Base-by-base conservation (phyloP, 2,888 invertebrate species). In the Drosophila neotestacea region DNA sequence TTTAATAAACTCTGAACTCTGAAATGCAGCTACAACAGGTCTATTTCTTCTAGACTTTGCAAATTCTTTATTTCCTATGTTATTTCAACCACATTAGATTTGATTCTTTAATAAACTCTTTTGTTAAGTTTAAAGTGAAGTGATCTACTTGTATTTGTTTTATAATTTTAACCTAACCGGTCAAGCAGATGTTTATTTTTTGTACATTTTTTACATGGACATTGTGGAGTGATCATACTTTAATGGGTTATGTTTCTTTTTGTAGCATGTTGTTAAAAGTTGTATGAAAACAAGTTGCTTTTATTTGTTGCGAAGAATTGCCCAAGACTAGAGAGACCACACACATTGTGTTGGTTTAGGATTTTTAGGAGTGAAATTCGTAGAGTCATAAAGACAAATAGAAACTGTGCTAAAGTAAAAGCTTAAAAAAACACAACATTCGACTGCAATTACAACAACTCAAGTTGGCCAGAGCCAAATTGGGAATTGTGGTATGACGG, bases 341-440 rank as follows among this genome's bases (percentile, higher is more conserved):
- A 84, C 81, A 81, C 61, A 55, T 4, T 10, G 28, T 60, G 62
- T 67, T 51, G 34, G 56, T 42, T 74, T 59, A 39, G 39, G 66
- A 34, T 39, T 55, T 51, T 47, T 69, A 46, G 46, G 50, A 55
- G 58, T 58, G 75, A 73, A 75, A 70, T 67, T 75, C 44, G 64
- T 73, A 52, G 38, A 70, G 66, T 66, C 66, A 77, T 66, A 70
- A 65, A 76, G 61, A 58, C 65, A 76, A 76, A 74, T 54, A 77
- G 58, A 71, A 77, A 75, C 30, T 44, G 61, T 38, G 56, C 50
- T 42, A 41, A 51, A 56, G 58, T 42, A 61, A 47, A 61, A 48
- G 59, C 58, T 47, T 27, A 13, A 36, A 48, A 64, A 56, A 36
- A 70, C 55, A 60, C 22, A 16, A 72, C 52, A 58, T 48, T 38